Evolutionary conservation across 2,113 vertebrate genomes (phyloP), one percentile per base, ranked within the genome.

Genomic region (Aegithalos caudatus): DNA sequence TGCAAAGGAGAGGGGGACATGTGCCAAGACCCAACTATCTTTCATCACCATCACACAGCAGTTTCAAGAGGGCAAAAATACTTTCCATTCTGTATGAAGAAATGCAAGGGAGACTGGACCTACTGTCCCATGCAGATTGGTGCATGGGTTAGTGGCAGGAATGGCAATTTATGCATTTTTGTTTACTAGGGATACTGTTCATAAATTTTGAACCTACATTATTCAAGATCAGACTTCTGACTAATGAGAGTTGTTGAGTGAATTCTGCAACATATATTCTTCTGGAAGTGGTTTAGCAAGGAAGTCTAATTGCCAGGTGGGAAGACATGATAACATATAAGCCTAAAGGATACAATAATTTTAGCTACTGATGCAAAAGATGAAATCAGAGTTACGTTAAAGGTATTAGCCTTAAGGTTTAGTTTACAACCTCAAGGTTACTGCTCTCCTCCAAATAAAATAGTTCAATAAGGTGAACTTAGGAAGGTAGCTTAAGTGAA

Each of bases 1-100:
- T 25, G 13, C 33, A 72, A 37, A 62, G 47, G 15, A 44, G 25
- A 2, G 12, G 16, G 16, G 10, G 5, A 53, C 1, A 0, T 15
- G 20, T 42, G 17, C 38, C 38, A 51, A 51, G 38, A 31, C 27
- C 31, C 16, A 23, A 9, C 38, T 37, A 3, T 37, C 13, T 42
- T 44, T 44, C 12, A 20, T 33, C 81, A 31, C 9, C 21, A 23
- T 37, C 14, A 64, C 40, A 54, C 6, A 23, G 18, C 45, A 64
- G 11, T 80, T 85, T 82, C 10, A 48, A 51, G 22, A 66, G 14
- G 58, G 22, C 12, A 91, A 82, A 94, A 92, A 67, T 15, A 40
- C 13, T 77, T 88, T 42, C 31, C 35, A 64, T 7, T 64, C 4
- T 42, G 12, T 61, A 51, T 56, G 45, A 58, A 83, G 24, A 79